Conservation (phyloP, 2,888 invertebrate genomes). For the Ceramica pisi region DNA sequence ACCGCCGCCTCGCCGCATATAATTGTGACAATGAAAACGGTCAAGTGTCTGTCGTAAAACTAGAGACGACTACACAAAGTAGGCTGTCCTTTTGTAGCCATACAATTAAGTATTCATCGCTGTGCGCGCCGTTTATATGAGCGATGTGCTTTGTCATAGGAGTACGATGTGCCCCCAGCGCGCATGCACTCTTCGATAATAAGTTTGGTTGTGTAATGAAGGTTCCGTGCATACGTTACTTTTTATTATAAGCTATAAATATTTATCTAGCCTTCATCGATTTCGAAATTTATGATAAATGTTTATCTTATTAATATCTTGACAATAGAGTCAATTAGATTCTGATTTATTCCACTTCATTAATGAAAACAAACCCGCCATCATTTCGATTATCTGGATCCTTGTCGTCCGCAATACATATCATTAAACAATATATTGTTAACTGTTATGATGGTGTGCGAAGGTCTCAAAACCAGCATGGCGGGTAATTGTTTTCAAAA, state of each 20-base stretch:
- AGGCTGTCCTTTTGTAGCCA: slow-evolving; percentile 84
- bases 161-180: slow-evolving; percentile 62
- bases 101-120: slow-evolving; percentile 85
- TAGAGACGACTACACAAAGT: slow-evolving; percentile 83
- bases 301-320: slow-evolving; percentile 22
- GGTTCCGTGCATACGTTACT: slow-evolving; percentile 40
- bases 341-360: slow-evolving; percentile 41
- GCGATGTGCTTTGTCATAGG: slow-evolving; percentile 74
- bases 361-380: slow-evolving; percentile 37
- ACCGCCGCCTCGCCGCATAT: slow-evolving; percentile 74
- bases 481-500: slow-evolving; percentile 8
- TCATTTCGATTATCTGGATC: slow-evolving; percentile 35
- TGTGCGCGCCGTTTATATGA: slow-evolving; percentile 75
- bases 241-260: slow-evolving; percentile 45
- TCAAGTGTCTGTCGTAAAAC: slow-evolving; percentile 87
- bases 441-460: not conserved
- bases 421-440: slow-evolving; percentile 1
- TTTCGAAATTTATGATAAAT: slow-evolving; percentile 36
- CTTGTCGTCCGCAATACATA: slow-evolving; percentile 20
- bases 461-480: not conserved
- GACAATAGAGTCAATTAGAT: slow-evolving; percentile 42
- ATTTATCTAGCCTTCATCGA: slow-evolving; percentile 35
- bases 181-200: slow-evolving; percentile 54
- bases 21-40: slow-evolving; percentile 86
- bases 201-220: slow-evolving; percentile 36